These are phyloP conservation scores for Lymantria dispar DNA, from an alignment of 2,888 invertebrate genomes.

Conservation along the genomic window DNA sequence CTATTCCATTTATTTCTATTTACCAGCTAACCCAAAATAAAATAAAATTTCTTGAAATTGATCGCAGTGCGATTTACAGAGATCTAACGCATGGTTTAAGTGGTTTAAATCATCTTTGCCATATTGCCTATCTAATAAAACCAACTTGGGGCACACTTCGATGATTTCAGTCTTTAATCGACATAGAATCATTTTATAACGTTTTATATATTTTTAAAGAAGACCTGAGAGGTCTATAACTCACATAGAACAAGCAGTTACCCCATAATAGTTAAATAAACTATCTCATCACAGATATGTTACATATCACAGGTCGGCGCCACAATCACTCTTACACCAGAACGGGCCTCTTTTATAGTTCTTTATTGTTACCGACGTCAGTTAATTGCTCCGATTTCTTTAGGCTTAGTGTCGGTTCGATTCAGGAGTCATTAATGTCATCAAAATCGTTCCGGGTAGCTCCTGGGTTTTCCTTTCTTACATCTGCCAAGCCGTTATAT, in stretches of 20 bases:
- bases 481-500: conserved; percentile 32
- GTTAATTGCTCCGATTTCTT: conserved; percentile 45
- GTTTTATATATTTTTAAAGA: no score
- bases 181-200: no score
- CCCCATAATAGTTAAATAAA: conserved; percentile 43
- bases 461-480: conserved; percentile 51
- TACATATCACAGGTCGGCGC: conserved; percentile 46
- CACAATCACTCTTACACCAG: conserved; percentile 60
- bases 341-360: conserved; percentile 44
- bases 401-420: conserved; percentile 57
- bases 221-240: no score
- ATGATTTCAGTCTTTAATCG: no score
- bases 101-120: no score
- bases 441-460: conserved; percentile 65
- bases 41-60: no score
- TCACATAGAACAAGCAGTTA: conserved; percentile 23
- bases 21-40: no score
- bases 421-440: conserved; percentile 76
- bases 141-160: no score
- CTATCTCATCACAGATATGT: conserved; percentile 38
- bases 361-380: conserved; percentile 68
- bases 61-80: no score
- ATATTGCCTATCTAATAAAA: no score
- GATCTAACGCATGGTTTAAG: no score
- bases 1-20: no score